Evolutionary conservation across 2,888 invertebrate genomes (phyloP), one percentile per base, ranked within the genome.

Genomic region (Gari tellinella): DNA sequence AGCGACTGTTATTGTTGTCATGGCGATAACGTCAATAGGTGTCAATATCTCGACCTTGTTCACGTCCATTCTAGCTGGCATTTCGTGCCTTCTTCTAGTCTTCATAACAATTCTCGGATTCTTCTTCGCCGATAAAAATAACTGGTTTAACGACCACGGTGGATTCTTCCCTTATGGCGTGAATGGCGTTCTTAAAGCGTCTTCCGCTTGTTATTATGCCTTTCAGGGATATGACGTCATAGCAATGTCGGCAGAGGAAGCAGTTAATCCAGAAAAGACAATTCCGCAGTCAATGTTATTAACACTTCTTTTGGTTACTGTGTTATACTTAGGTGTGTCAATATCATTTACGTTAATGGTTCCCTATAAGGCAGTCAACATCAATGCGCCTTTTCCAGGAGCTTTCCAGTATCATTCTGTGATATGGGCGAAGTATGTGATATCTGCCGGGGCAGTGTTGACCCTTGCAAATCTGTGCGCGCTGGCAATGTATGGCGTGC

Each of bases 401-500:
- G 91, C 91, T 7, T 89, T 91, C 64, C 83, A 79, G 0, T 73
- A 80, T 43, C 80, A 83, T 41, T 84, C 84, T 0, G 52, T 88
- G 8, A 68, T 52, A 23, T 90, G 90, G 90, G 89, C 88, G 19
- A 86, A 82, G 52, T 74, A 81, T 25, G 65, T 89, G 5, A 86
- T 90, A 15, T 84, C 88, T 17, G 67, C 89, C 21, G 90, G 90
- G 5, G 84, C 90, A 4, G 61, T 90, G 15, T 73, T 89, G 15
- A 88, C 89, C 1, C 83, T 90, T 21, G 83, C 83, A 43, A 88
- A 90, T 25, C 77, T 88, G 8, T 83, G 87, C 41, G 79, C 97
- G 65, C 96, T 97, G 1, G 96, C 96, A 0, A 92, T 97, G 38
- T 97, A 96, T 91, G 95, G 97, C 0, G 92, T 97, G 7, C 97